A percentile compares a stretch with the other conserved stretches of the same genome.
phyloP scores from a whole-genome alignment of 2,888 invertebrate species.

The Hydroisotoma schaefferi region DNA sequence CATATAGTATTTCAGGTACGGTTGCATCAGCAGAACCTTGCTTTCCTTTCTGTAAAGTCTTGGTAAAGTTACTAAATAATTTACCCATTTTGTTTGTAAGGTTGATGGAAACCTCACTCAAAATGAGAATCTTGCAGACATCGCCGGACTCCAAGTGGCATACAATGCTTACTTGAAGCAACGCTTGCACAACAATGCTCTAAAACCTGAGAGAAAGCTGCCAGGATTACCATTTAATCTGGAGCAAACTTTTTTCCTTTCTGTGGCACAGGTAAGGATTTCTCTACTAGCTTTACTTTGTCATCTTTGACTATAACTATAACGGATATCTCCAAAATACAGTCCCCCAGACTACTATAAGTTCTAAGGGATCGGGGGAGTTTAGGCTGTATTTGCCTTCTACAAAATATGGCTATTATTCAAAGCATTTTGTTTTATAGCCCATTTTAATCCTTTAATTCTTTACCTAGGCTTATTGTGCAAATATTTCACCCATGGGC shows the following conservation, averaged over 20 bases:
- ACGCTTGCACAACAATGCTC: slow-evolving; percentile 29
- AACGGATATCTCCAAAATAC: no score
- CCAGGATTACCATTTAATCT: slow-evolving; percentile 55
- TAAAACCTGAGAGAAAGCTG: slow-evolving; percentile 50
- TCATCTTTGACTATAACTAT: background rate
- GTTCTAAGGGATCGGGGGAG: no score
- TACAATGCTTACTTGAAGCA: slow-evolving; percentile 52
- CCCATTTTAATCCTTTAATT: slow-evolving; percentile 3
- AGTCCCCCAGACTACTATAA: no score
- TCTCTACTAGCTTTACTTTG: background rate
- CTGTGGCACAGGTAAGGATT: slow-evolving; percentile 55
- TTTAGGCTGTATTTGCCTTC: no score
- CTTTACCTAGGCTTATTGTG: slow-evolving; percentile 55
- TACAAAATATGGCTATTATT: no score
- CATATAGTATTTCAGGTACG: slow-evolving; percentile 56
- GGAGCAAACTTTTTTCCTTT: slow-evolving; percentile 57
- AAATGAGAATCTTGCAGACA: slow-evolving; percentile 58
- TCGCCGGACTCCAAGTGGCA: slow-evolving; percentile 56
- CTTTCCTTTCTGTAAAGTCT: background rate
- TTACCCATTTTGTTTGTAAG: slow-evolving; percentile 48
- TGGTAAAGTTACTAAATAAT: background rate
- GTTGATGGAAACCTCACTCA: slow-evolving; percentile 58
- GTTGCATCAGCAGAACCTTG: no score
- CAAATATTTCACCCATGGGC: slow-evolving; percentile 55
- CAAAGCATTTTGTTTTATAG: no score